Base-by-base conservation (phyloP, 2,888 invertebrate genomes). In the Thelaira solivaga region DNA sequence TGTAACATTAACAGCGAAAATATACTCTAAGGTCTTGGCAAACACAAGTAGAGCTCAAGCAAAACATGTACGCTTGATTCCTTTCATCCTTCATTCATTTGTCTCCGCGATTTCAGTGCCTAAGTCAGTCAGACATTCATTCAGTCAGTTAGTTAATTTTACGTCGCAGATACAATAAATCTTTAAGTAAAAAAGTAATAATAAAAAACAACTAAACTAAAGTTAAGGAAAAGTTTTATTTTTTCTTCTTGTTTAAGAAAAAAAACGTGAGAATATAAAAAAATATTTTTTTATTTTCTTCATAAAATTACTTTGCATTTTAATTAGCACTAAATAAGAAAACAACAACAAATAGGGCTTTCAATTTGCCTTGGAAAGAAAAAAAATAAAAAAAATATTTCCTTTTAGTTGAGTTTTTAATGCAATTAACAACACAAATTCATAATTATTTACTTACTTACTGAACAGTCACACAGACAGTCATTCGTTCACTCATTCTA, bases 241-340 rank as follows among this genome's bases (percentile, higher is more conserved):
- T n/a, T n/a, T n/a, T n/a, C n/a, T n/a, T n/a, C n/a, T n/a, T n/a
- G n/a, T n/a, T n/a, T n/a, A 4, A 41, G 49, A 18, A 55, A 76
- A 76, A 53, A 71, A 72, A 65, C 76, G 71, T 76, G 76, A 76
- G 76, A 76, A 76, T 76, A n/a, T 61, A 43, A 36, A 64, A 62
- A 75, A 26, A 67, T 13, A 39, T 34, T 49, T 59, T 69, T 77
- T n/a, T n/a, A n/a, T n/a, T 77, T 64, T 73, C 73, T 45, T 64
- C 22, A 36, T 73, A 51, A 62, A 77, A 68, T 22, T 62, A 73
- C 36, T 77, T 73, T 68, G 68, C 77, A 73, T 77, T 73, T 73
- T 73, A 77, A 77, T 77, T 73, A 73, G 57, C 73, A 68, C 68
- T 62, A 51, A 61, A 68, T 39, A n/a, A n/a, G 24, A 41, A 11